A percentile compares a stretch with the other conserved stretches of the same genome.
phyloP scores from a whole-genome alignment of 92 coral and sea anemone genomes.

The Montipora capitata region DNA sequence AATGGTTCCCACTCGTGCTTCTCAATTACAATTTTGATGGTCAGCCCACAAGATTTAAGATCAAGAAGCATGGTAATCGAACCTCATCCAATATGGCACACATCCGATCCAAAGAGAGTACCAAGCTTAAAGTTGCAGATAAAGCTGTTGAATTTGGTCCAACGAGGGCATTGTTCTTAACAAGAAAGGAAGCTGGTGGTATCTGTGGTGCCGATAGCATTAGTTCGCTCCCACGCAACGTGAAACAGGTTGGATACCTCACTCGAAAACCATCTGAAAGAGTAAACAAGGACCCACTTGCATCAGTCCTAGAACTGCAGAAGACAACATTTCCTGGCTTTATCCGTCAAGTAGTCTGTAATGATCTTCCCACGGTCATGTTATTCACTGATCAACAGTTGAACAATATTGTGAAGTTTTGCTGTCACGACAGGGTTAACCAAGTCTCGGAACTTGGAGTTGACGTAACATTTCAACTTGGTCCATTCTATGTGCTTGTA shows the following conservation, averaged over 20 bases:
- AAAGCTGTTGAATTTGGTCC: constrained; percentile 50
- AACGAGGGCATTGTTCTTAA: constrained; percentile 69
- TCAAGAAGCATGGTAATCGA: constrained; percentile 60
- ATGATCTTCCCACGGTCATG: constrained; percentile 52
- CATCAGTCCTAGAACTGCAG: constrained; percentile 57
- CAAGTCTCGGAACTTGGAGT: constrained; percentile 72
- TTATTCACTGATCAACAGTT: constrained; percentile 73
- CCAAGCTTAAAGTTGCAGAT: constrained; percentile 36
- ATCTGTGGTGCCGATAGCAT: constrained; percentile 54
- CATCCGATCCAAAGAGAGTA: constrained; percentile 62
- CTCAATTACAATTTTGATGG: constrained; percentile 69
- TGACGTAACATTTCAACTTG: constrained; percentile 6
- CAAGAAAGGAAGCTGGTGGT: constrained; percentile 76
- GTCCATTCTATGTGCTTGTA: background rate
- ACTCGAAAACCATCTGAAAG: constrained; percentile 34
- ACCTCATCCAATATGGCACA: constrained; percentile 41
- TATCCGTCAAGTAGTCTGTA: constrained; percentile 56
- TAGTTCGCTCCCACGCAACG: constrained; percentile 69
- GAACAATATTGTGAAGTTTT: constrained; percentile 69
- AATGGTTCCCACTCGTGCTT: constrained; percentile 66
- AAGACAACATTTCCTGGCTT: constrained; percentile 63
- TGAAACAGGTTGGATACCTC: constrained; percentile 18
- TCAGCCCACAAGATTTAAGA: constrained; percentile 36
- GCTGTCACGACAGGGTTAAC: constrained; percentile 48
- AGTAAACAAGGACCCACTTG: constrained; percentile 48